A percentile compares a stretch with the other conserved stretches of the same genome.
phyloP scores from a whole-genome alignment of 2,888 invertebrate genomes.

The Chrysolina americana region DNA sequence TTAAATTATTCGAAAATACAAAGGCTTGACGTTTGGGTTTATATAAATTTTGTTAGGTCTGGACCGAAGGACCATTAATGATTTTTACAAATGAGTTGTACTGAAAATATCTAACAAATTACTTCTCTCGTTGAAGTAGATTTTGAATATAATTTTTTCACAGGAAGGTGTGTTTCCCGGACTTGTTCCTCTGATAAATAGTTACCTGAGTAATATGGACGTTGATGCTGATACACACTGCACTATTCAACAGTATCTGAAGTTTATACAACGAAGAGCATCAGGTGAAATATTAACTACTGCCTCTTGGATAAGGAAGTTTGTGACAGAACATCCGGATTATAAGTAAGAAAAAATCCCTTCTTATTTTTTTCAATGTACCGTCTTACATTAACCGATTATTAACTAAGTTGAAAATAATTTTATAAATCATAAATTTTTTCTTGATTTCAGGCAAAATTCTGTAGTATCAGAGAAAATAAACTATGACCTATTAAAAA shows the following conservation, averaged over 20 bases:
- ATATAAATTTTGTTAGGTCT: too few relatives aligned
- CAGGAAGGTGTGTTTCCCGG: conserved; percentile 94
- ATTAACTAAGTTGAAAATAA: too few relatives aligned
- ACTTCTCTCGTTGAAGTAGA: too few relatives aligned
- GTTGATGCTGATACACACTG: conserved; percentile 99
- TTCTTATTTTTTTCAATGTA: conserved; percentile 47
- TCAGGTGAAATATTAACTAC: conserved; percentile 93
- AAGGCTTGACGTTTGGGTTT: too few relatives aligned
- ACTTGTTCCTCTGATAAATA: conserved; percentile 92
- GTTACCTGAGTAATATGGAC: conserved; percentile 95
- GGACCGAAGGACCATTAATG: too few relatives aligned
- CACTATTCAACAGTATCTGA: conserved; percentile 96
- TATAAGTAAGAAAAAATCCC: conserved; percentile 80
- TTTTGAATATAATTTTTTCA: not conserved
- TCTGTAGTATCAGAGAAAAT: conserved; percentile 90
- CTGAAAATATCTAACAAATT: too few relatives aligned
- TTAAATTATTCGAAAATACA: too few relatives aligned
- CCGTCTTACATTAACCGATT: too few relatives aligned
- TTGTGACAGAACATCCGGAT: conserved; percentile 88
- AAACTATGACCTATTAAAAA: conserved; percentile 91
- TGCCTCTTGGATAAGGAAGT: conserved; percentile 94
- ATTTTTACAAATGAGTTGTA: too few relatives aligned
- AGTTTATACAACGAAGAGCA: conserved; percentile 89
- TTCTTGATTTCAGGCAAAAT: conserved; percentile 79
- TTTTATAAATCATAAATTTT: not conserved